Percentiles rank a stretch among this genome's conserved stretches.
Evolutionary conservation across 2,797 vertebrate genomes (phyloP).

Genomic region (Characodon lateralis): DNA sequence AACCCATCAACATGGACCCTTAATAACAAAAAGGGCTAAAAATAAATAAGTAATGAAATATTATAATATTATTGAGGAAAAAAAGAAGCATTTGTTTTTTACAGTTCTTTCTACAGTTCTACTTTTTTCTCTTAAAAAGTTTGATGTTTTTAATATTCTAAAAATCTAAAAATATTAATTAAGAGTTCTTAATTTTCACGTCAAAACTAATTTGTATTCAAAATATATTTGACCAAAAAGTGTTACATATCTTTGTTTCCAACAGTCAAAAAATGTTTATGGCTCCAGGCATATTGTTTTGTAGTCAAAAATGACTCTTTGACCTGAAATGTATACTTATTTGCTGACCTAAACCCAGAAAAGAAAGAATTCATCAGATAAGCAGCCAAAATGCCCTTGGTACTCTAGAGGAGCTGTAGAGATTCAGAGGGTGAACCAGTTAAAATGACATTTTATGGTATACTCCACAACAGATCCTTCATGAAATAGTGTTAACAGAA

Average conservation of each 20-base stretch:
- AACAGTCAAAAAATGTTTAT: not conserved
- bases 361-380: not conserved
- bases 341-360: not conserved
- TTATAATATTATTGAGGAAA: too few species aligned
- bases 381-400: not conserved
- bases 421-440: not conserved
- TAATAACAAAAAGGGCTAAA: too few species aligned
- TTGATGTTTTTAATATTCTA: not conserved
- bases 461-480: not conserved
- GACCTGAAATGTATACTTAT: not conserved
- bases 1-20: too few species aligned
- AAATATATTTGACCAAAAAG: not conserved
- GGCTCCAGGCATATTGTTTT: not conserved
- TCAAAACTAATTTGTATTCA: not conserved
- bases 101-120: too few species aligned
- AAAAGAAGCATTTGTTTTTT: too few species aligned
- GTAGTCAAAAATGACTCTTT: not conserved
- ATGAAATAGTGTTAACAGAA: not conserved
- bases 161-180: not conserved
- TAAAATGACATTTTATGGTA: not conserved
- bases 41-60: too few species aligned
- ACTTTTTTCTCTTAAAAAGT: not conserved
- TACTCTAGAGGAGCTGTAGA: not conserved
- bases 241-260: not conserved
- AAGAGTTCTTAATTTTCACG: not conserved